Conservation (phyloP, 1,140 invertebrate species). For the Pseudomyrmex gracilis region DNA sequence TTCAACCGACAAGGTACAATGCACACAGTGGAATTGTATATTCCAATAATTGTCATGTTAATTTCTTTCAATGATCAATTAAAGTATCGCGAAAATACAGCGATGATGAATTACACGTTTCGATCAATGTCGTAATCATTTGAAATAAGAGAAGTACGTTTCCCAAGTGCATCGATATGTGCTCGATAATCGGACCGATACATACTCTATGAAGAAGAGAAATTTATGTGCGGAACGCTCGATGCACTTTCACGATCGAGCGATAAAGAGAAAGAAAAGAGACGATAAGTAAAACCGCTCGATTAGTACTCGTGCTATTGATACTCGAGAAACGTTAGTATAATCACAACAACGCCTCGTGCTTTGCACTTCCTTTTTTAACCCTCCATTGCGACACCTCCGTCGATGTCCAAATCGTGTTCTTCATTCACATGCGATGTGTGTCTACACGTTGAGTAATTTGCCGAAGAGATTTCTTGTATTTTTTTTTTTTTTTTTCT, state of each 20-base stretch:
- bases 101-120: no score
- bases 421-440: background rate
- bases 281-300: conserved; percentile 27
- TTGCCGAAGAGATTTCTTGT: no score
- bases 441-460: no score
- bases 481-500: no score
- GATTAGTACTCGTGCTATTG: conserved; percentile 12
- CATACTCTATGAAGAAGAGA: background rate
- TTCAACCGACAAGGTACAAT: conserved; percentile 71
- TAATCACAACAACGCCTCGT: background rate
- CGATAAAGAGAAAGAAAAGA: conserved; percentile 1
- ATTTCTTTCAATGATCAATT: no score
- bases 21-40: conserved; percentile 22
- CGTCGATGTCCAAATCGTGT: no score
- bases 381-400: background rate
- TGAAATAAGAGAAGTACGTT: no score
- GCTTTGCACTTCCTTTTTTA: background rate
- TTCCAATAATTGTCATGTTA: background rate
- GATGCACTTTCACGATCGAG: conserved; percentile 26
- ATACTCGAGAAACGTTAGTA: conserved; percentile 33
- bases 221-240: background rate
- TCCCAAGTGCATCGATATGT: background rate
- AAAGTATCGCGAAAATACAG: no score
- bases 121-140: no score
- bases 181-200: background rate